phyloP scores from a whole-genome alignment of 2,888 invertebrate species.

The Alviniconcha strummeri region DNA sequence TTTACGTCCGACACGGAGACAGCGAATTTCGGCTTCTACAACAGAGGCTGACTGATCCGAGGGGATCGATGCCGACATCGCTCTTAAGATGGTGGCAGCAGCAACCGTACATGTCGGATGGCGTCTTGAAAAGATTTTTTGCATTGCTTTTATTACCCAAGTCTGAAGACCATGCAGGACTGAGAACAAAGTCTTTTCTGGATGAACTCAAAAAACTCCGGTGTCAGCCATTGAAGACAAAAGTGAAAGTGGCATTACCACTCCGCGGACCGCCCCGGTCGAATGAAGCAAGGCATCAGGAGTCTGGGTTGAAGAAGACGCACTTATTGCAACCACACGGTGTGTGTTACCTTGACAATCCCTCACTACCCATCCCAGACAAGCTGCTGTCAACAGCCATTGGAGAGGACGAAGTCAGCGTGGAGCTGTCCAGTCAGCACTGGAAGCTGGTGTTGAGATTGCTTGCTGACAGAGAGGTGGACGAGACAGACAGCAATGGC shows the following conservation, averaged over 20 bases:
- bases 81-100: neutral
- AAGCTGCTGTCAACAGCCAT: neutral
- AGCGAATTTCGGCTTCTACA: too few relatives aligned
- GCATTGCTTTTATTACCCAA: neutral
- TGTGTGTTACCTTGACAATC: constrained; percentile 4
- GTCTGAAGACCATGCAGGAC: neutral
- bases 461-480: neutral
- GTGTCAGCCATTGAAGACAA: neutral
- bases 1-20: too few relatives aligned
- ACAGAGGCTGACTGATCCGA: too few relatives aligned
- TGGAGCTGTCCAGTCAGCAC: neutral
- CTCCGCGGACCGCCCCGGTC: neutral
- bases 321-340: neutral
- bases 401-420: neutral
- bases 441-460: constrained; percentile 15
- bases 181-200: too few relatives aligned
- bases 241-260: neutral
- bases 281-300: neutral
- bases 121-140: neutral
- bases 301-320: neutral
- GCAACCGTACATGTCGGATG: neutral
- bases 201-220: too few relatives aligned
- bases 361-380: neutral
- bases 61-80: neutral
- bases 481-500: neutral